Conservation (phyloP, 2,888 invertebrate genomes). For the Oscheius sp. region DNA sequence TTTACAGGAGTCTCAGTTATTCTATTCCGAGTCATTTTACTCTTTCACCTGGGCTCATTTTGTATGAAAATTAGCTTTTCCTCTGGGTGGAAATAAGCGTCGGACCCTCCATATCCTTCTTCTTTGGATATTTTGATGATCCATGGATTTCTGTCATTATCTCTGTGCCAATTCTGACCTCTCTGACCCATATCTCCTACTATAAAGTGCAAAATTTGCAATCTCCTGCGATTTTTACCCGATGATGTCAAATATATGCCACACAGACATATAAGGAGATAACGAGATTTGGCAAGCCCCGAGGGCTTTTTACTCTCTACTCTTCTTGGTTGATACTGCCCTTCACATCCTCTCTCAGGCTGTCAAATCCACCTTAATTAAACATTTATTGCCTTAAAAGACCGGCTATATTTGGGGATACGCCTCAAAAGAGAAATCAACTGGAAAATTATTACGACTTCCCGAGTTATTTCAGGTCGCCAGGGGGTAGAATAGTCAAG, state of each 20-base stretch:
- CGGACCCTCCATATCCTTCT: not conserved
- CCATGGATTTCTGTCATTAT: no score
- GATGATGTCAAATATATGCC: not conserved
- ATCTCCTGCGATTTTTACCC: not conserved
- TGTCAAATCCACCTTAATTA: constrained; percentile 26
- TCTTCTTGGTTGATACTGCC: not conserved
- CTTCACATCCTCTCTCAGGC: not conserved
- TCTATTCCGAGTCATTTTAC: not conserved
- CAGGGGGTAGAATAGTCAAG: not conserved
- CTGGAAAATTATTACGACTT: not conserved
- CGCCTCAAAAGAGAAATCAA: not conserved
- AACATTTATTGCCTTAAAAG: constrained; percentile 29
- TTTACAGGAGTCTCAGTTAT: no score
- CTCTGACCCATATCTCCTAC: not conserved
- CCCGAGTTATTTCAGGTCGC: not conserved
- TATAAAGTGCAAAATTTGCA: not conserved
- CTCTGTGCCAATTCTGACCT: no score
- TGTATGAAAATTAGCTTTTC: constrained; percentile 14
- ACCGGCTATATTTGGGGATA: not conserved
- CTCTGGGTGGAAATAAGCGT: not conserved
- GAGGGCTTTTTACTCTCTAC: not conserved
- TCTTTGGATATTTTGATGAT: not conserved
- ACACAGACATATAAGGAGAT: constrained; percentile 30
- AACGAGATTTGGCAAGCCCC: constrained; percentile 30
- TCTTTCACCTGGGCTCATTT: constrained; percentile 12